Percentiles rank a stretch among this genome's conserved stretches.
Evolutionary conservation across 2,888 invertebrate species (phyloP).

Genomic region (Slavum lentiscoides): DNA sequence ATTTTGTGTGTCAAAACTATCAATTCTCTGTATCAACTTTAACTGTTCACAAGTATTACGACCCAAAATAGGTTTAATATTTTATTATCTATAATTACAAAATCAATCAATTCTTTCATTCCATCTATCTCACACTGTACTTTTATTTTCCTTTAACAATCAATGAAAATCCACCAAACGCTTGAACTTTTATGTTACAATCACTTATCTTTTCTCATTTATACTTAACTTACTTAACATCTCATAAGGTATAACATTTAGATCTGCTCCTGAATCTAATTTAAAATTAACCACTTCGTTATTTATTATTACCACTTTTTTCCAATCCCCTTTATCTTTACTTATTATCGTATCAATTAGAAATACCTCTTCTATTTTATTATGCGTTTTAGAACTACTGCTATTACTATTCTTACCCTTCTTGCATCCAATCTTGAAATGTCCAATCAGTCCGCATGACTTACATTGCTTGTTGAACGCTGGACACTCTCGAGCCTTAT

Average conservation of each 20-base stretch:
- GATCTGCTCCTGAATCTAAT: neutral
- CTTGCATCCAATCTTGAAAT: slow-evolving; percentile 40
- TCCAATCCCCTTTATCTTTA: neutral
- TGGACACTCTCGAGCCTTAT: slow-evolving; percentile 25
- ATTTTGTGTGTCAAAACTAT: neutral
- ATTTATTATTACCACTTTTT: neutral
- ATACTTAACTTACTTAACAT: too few relatives aligned
- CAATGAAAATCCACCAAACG: neutral
- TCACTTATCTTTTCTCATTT: neutral
- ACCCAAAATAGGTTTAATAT: slow-evolving; percentile 16
- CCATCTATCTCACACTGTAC: neutral
- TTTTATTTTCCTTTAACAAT: slow-evolving; percentile 5
- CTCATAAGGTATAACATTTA: slow-evolving; percentile 6
- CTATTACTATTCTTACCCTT: neutral
- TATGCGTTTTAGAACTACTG: neutral
- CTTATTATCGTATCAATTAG: neutral
- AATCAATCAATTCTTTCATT: neutral
- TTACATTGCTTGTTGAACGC: slow-evolving; percentile 34
- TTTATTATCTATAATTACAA: slow-evolving; percentile 20
- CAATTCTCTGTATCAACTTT: neutral
- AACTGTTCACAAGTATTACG: slow-evolving; percentile 21
- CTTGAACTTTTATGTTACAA: neutral
- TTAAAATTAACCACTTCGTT: neutral
- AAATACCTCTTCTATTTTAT: neutral
- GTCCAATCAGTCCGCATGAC: slow-evolving; percentile 28